These are phyloP conservation scores for Meghimatium bilineatum DNA, from an alignment of 2,888 invertebrate genomes.

Conservation along the genomic window DNA sequence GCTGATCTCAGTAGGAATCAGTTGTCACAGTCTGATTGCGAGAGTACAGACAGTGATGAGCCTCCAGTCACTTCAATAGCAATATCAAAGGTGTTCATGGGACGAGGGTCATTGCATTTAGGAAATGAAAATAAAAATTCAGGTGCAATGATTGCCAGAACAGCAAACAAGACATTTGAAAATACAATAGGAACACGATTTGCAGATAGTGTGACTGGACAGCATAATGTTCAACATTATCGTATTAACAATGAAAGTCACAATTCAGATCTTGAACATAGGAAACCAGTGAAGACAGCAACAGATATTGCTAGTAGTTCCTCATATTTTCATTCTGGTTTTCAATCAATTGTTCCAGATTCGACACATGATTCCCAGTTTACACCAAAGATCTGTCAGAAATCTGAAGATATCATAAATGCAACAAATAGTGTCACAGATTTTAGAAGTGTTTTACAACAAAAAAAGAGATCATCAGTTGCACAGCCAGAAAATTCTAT, in stretches of 20 bases:
- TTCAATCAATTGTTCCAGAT: neutral
- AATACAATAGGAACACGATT: neutral
- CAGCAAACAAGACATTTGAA: neutral
- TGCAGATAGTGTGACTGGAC: neutral
- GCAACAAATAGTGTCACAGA: neutral
- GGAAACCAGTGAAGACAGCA: neutral
- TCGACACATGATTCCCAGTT: neutral
- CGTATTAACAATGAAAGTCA: too few species aligned
- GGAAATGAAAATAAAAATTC: neutral
- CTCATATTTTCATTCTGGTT: neutral
- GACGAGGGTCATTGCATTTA: neutral
- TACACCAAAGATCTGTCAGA: neutral
- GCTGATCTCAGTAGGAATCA: neutral
- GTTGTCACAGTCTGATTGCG: neutral
- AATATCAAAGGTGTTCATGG: neutral
- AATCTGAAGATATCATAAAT: neutral
- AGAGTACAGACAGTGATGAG: neutral
- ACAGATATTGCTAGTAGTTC: neutral
- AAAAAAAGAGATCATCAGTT: neutral
- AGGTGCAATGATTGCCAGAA: neutral
- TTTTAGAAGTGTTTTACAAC: constrained; percentile 38
- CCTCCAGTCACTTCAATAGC: neutral
- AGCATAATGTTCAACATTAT: neutral
- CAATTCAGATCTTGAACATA: neutral
- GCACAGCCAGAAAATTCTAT: neutral